Conservation (phyloP, 2,888 invertebrate genomes). For the Ametastegia equiseti region DNA sequence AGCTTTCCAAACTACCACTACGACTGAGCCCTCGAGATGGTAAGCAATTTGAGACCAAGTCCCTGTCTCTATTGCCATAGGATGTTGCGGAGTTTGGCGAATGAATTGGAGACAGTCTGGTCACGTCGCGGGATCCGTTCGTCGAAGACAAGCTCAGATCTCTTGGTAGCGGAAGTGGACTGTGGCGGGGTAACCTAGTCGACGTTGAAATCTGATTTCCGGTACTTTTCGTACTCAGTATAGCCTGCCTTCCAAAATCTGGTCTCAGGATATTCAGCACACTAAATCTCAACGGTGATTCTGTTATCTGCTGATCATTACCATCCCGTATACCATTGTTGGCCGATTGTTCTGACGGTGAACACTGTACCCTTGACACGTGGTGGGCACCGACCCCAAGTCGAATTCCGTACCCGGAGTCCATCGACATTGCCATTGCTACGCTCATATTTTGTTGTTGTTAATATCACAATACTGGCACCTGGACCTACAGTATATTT, state of each 20-base stretch:
- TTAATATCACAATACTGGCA: neutral
- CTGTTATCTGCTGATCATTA: conserved; percentile 50
- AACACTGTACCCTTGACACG: conserved; percentile 56
- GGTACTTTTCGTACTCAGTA: conserved; percentile 79
- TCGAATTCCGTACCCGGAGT: conserved; percentile 67
- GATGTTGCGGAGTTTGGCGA: conserved; percentile 56
- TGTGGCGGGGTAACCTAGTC: conserved; percentile 58
- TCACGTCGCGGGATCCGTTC: conserved; percentile 25
- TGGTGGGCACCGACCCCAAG: conserved; percentile 61
- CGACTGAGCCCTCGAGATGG: conserved; percentile 67
- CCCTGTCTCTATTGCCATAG: conserved; percentile 56
- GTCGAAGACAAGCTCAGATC: conserved; percentile 63
- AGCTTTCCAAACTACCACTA: conserved; percentile 73
- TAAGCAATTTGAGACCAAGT: conserved; percentile 61
- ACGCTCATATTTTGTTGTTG: conserved; percentile 66
- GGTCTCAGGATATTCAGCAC: conserved; percentile 92
- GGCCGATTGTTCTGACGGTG: conserved; percentile 19
- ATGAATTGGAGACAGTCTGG: conserved; percentile 61
- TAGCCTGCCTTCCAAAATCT: conserved; percentile 88
- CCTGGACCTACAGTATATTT: neutral
- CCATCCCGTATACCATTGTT: neutral
- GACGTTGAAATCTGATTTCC: conserved; percentile 57
- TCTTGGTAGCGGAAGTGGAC: conserved; percentile 61
- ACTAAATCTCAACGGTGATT: conserved; percentile 83
- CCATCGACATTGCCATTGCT: conserved; percentile 67